Evolutionary conservation across 2,888 invertebrate species (phyloP), one percentile per base, ranked within the genome.

Genomic region (Agrotis ipsilon): DNA sequence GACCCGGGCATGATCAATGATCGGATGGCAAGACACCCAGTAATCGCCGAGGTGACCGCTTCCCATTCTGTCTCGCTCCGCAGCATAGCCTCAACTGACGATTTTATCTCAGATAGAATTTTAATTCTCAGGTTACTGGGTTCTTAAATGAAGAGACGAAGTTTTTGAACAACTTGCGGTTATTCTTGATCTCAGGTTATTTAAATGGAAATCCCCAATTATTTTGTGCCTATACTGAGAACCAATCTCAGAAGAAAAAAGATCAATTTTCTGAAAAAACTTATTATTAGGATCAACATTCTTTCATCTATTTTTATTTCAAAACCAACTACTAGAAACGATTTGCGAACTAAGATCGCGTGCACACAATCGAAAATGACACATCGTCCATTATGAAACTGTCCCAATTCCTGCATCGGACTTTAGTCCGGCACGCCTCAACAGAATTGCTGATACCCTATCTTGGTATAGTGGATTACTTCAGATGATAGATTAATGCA

Each of bases 401-500:
- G 76, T 75, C 86, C 82, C 71, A 77, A 82, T 83, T 80, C 63
- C 51, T 51, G 55, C 68, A 80, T 70, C 72, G 27, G 68, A 60
- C 52, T 59, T 66, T 65, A 75, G 71, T 75, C 78, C 80, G 82
- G 82, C 84, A 80, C 82, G 86, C 86, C 84, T 84, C 69, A 81
- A 86, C 87, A 89, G 90, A 90, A 92, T 92, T 90, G 90, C 89
- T 51, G 83, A 76, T 80, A 74, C 72, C 80, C 75, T 83, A 86
- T 81, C 84, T 84, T 73, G 49, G 79, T 85, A 80, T 87, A 85
- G 87, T 87, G 82, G 86, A 86, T 88, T 86, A 87, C 81, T 82
- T 82, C 77, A 84, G 77, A 80, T 84, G 82, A 84, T 72, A 83
- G 85, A 87, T 87, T 85, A 84, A 87, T 86, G 81, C 82, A 81